Conservation (phyloP, 2,888 invertebrate genomes). For the Timandra comae region DNA sequence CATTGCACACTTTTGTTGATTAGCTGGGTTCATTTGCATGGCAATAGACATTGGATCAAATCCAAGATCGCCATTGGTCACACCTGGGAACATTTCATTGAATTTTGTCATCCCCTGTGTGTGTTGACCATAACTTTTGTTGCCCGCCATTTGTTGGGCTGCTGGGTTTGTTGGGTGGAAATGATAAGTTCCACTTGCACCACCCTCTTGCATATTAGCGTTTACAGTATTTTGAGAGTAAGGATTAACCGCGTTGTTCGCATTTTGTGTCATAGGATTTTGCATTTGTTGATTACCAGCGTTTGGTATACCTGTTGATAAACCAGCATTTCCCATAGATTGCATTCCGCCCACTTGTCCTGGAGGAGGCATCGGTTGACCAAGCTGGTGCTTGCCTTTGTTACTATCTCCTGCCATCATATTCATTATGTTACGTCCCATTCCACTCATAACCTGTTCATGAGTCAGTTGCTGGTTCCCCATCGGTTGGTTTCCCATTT, state of each 20-base stretch:
- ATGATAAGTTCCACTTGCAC: slow-evolving; percentile 1
- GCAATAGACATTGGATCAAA: slow-evolving; percentile 70
- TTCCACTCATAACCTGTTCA: slow-evolving; percentile 28
- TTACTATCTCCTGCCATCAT: slow-evolving; percentile 41
- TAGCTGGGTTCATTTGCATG: slow-evolving; percentile 67
- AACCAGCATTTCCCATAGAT: slow-evolving; percentile 24
- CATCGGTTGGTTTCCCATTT: slow-evolving; percentile 16
- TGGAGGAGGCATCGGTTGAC: slow-evolving; percentile 15
- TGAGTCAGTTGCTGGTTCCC: slow-evolving; percentile 3
- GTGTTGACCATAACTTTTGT: slow-evolving; percentile 38
- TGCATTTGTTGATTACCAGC: slow-evolving; percentile 21
- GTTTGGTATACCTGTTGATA: slow-evolving; percentile 15
- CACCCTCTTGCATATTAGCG: slow-evolving; percentile 22
- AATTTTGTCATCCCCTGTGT: slow-evolving; percentile 51
- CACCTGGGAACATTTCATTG: slow-evolving; percentile 63
- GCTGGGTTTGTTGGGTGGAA: slow-evolving; percentile 16
- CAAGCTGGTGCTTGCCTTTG: slow-evolving; percentile 10
- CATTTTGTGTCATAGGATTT: slow-evolving; percentile 25
- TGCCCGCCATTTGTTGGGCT: slow-evolving; percentile 22
- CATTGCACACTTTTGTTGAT: slow-evolving; percentile 49
- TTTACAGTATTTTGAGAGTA: slow-evolving; percentile 21
- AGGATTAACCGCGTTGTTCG: slow-evolving; percentile 17
- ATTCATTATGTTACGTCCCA: slow-evolving; percentile 53
- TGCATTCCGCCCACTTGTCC: slow-evolving; percentile 32
- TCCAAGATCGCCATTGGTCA: slow-evolving; percentile 51